Evolutionary conservation across 2,797 vertebrate genomes (phyloP), one percentile per base, ranked within the genome.

Genomic region (Cuculus canorus): DNA sequence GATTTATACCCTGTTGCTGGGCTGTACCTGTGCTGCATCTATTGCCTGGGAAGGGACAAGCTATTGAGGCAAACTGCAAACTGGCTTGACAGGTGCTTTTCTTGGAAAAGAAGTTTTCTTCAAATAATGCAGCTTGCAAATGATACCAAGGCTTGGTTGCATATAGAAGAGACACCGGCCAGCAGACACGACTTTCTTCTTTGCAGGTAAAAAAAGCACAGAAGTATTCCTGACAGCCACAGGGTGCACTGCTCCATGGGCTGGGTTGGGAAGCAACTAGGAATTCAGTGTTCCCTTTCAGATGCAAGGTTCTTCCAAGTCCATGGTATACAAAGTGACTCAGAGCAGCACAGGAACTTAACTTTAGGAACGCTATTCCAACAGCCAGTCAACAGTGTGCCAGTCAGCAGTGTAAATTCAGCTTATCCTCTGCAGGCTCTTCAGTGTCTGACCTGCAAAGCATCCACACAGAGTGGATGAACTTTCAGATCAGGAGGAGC

Each of bases 191-290:
- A 10, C 35, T n/a, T 65, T 6, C 27, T 60, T 11, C 66, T 70
- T 8, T 0, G 0, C 28, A 43, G 52, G 12, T 2, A 11, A 12
- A 30, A 21, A 43, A 53, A 30, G 16, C 9, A 32, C 50, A 2
- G 30, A 24, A 54, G 48, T 23, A 5, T 53, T 54, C 39, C 52
- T 35, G 7, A 28, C 7, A 7, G 7, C 37, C 28, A 32, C 2
- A 21, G 64, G 18, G 43, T 24, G 10, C 33, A 5, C 11, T 27
- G 53, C 3, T 2, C 33, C 41, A 6, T 0, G 5, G 28, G n/a
- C 16, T 35, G 24, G 22, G 16, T 1, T 56, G 54, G 76, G 72
- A 65, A 70, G 17, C 23, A 56, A 39, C 9, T 5, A 18, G 3
- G 5, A 73, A 81, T 32, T 25, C 60, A 64, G 70, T 68, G 24